These are phyloP conservation scores for Acyrthosiphon pisum DNA, from an alignment of 1,140 invertebrate genomes.

Conservation along the genomic window DNA sequence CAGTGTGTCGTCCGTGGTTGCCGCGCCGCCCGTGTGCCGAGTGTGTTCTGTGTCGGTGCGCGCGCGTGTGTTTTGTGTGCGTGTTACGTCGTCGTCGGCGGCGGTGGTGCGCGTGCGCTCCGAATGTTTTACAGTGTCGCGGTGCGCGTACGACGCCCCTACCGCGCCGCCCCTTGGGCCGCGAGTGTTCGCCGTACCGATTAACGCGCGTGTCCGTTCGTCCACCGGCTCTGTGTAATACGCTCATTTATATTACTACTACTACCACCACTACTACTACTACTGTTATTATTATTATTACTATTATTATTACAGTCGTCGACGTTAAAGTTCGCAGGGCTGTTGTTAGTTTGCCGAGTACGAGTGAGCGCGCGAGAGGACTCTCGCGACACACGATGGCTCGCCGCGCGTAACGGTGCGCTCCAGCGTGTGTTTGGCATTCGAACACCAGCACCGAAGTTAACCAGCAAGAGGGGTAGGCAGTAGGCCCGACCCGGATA, in stretches of 20 bases:
- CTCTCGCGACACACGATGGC: neutral
- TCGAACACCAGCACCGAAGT: neutral
- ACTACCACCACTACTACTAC: neutral
- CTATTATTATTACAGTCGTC: neutral
- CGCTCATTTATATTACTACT: neutral
- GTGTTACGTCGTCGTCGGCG: neutral
- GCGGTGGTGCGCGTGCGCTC: constrained; percentile 39
- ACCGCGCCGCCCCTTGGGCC: neutral
- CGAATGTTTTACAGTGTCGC: neutral
- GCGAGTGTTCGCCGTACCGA: neutral
- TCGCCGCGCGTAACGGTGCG: neutral
- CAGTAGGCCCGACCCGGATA: neutral
- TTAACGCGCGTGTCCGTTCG: neutral
- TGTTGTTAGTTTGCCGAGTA: neutral
- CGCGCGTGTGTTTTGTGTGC: neutral
- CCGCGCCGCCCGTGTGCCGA: constrained; percentile 40
- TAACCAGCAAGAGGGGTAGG: neutral
- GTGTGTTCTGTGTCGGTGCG: neutral
- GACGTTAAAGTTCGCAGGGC: neutral
- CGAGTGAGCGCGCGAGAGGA: neutral
- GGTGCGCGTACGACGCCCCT: constrained; percentile 22
- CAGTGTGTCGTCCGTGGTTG: constrained; percentile 23
- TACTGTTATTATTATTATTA: neutral
- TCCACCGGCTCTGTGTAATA: neutral
- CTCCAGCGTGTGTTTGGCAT: neutral